These are phyloP conservation scores for sheep (Ovis aries) DNA, from an alignment of 2,113 vertebrate genomes.

Conservation along the genomic window DNA sequence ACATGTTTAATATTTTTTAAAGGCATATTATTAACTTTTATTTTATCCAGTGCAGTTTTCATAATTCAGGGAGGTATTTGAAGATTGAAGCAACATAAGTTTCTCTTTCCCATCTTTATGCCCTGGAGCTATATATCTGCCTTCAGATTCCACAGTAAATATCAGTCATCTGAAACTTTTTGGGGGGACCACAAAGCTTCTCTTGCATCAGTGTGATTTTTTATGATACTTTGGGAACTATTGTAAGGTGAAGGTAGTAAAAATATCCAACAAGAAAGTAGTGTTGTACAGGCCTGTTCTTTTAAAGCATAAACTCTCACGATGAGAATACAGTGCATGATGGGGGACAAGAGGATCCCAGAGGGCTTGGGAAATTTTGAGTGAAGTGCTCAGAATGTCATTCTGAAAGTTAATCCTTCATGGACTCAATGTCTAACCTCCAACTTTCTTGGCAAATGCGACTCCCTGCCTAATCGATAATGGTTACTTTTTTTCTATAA, in stretches of 20 bases:
- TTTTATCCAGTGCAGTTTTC: background rate
- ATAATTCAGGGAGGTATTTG: background rate
- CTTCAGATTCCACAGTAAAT: background rate
- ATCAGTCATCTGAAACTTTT: background rate
- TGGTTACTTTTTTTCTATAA: background rate
- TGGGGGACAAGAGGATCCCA: background rate
- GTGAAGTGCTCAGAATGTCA: background rate
- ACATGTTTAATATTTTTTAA: background rate
- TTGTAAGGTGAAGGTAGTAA: background rate
- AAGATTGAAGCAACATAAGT: background rate
- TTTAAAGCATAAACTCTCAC: background rate
- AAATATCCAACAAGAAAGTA: background rate
- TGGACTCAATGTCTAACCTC: fast-evolving
- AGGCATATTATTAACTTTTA: background rate
- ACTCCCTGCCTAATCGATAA: background rate
- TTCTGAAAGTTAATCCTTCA: background rate
- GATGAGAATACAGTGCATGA: background rate
- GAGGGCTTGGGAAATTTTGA: fast-evolving
- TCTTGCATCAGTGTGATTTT: background rate
- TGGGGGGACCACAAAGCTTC: background rate
- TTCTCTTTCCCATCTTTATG: background rate
- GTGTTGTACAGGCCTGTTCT: background rate
- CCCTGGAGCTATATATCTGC: background rate
- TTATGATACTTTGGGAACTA: background rate
- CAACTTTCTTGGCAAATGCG: background rate